Evolutionary conservation across 2,113 vertebrate genomes (phyloP).

Genomic region (Sphyrna mokarran): DNA sequence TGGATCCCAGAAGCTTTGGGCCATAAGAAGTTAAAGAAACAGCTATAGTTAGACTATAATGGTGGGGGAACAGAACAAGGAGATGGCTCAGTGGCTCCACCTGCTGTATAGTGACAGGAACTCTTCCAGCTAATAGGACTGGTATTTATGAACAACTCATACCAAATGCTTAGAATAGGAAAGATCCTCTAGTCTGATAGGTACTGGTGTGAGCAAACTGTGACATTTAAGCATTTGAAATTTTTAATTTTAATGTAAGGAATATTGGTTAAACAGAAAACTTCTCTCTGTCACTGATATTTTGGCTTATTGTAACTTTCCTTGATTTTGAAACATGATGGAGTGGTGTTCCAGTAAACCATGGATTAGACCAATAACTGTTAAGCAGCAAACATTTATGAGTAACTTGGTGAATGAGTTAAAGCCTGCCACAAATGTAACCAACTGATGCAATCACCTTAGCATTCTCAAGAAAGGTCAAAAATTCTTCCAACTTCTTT

Average conservation of each 20-base stretch:
- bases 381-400: background rate
- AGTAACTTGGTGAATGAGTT: background rate
- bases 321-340: background rate
- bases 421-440: background rate
- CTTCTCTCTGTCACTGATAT: background rate
- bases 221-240: background rate
- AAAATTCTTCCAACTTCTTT: background rate
- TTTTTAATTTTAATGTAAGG: background rate
- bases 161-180: background rate
- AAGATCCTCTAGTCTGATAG: background rate
- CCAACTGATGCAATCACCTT: conserved; percentile 8
- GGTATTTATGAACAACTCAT: background rate
- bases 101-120: background rate
- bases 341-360: background rate
- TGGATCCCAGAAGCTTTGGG: too few species aligned
- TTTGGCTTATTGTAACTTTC: background rate
- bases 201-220: background rate
- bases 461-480: conserved; percentile 9
- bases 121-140: background rate
- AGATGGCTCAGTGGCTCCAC: background rate
- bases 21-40: background rate
- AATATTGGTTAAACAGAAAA: background rate
- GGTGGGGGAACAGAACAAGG: background rate
- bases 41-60: background rate
- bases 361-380: background rate